phyloP scores from a whole-genome alignment of 2,888 invertebrate genomes.

The Cephus nigrinus region DNA sequence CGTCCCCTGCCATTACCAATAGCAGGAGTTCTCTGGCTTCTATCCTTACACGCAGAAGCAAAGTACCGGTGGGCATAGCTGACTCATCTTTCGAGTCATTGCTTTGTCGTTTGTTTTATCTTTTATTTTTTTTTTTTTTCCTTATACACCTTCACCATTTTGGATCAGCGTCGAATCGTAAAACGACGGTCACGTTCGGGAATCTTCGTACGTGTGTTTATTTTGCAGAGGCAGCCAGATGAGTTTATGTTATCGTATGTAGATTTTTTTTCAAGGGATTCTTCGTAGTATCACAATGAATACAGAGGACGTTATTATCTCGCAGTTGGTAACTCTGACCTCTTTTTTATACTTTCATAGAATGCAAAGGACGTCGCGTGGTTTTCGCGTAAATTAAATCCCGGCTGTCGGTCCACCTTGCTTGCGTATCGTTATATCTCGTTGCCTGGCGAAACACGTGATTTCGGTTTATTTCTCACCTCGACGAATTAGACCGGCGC shows the following conservation, averaged over 20 bases:
- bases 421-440: background rate
- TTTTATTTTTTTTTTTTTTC: no score
- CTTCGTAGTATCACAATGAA: background rate
- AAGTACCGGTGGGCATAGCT: background rate
- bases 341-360: background rate
- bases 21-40: background rate
- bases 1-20: conserved; percentile 2
- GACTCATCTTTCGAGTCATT: background rate
- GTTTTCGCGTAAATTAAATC: background rate
- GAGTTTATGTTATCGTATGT: background rate
- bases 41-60: background rate
- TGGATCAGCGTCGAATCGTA: background rate
- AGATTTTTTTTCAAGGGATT: background rate
- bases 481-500: background rate
- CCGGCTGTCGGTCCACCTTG: background rate
- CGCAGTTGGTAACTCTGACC: background rate
- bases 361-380: background rate
- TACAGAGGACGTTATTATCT: background rate
- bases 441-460: background rate
- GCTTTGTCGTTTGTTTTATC: background rate
- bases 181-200: background rate
- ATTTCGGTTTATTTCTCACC: no score
- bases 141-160: background rate
- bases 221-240: background rate
- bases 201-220: background rate